Evolutionary conservation across 2,797 vertebrate species (phyloP), one percentile per base, ranked within the genome.

Genomic region (Spinus pinus): DNA sequence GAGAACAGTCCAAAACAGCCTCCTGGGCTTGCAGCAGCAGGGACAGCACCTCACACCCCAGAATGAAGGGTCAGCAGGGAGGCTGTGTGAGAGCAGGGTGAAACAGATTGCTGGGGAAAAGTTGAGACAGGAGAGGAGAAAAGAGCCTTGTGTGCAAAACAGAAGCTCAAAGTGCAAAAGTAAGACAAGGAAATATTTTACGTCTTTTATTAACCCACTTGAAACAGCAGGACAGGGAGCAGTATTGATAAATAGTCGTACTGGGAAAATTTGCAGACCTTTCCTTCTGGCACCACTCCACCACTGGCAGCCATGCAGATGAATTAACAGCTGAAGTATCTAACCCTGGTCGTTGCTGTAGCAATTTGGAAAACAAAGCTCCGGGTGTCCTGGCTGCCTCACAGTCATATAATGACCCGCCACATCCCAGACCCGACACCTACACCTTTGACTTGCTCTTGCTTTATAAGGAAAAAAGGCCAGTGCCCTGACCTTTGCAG

Each of bases 141-240:
- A 91, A 89, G 81, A 81, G 46, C 17, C 14, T 85, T 72, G 62
- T 62, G 37, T 56, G 70, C 80, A 58, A 92, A 96, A 84, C 73
- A 90, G 84, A 79, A 91, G 78, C 56, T 84, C 74, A 31, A 94
- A 95, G 86, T 93, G 56, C 86, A 94, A n/a, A 91, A 90, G 85
- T 69, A 83, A 81, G 71, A 79, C 83, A 72, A 79, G 80, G 88
- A 94, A 77, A 70, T 88, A 73, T 79, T 92, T 90, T 60, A 79
- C 1, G 0, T 50, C 72, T 78, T 94, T 93, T 88, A 88, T 86
- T 83, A 95, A 62, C 51, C 67, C 74, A 62, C 70, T 73, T 73
- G 74, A 92, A 95, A 91, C 78, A 81, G 77, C 66, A 73, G 88
- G 88, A 93, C 77, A 81, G 80, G 88, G 86, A 88, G 75, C 54